Evolutionary conservation across 2,113 vertebrate species (phyloP).

Genomic region (Otolemur garnettii): DNA sequence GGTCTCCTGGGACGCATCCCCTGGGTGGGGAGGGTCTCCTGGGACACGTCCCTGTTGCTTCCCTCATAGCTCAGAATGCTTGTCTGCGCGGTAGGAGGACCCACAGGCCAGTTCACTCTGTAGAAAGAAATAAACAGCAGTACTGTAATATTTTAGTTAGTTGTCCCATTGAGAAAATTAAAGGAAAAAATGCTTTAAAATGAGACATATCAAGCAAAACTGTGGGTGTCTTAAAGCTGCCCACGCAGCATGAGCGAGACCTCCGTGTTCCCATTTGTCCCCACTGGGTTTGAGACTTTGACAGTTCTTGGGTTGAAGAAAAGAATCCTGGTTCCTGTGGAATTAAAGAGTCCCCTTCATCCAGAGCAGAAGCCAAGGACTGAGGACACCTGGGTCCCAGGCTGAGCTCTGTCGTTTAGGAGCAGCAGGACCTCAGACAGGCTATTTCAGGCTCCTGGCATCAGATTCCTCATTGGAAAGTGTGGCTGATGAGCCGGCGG

Average conservation of each 20-base stretch:
- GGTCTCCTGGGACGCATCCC: fast-evolving
- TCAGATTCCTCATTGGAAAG: neutral
- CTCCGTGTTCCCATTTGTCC: neutral
- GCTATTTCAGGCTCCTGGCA: neutral
- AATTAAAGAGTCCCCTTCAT: neutral
- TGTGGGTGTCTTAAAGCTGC: neutral
- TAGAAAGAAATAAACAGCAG: neutral
- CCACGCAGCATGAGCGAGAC: neutral
- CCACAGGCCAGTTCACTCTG: neutral
- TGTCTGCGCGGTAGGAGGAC: neutral
- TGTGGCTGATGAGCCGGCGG: neutral
- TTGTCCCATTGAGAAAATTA: neutral
- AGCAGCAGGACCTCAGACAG: neutral
- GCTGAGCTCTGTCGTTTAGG: neutral
- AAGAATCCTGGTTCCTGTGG: neutral
- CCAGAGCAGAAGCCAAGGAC: neutral
- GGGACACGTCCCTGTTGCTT: neutral
- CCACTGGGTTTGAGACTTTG: neutral
- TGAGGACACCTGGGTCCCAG: neutral
- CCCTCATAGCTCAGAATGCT: neutral
- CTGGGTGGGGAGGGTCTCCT: too few relatives aligned
- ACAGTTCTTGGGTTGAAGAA: neutral
- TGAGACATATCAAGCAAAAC: neutral
- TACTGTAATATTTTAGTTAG: neutral
- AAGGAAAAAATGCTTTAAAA: neutral